A percentile compares a stretch with the other conserved stretches of the same genome.
phyloP scores from a whole-genome alignment of 53 echinoderm and acorn worm species.

The Astropecten irregularis region DNA sequence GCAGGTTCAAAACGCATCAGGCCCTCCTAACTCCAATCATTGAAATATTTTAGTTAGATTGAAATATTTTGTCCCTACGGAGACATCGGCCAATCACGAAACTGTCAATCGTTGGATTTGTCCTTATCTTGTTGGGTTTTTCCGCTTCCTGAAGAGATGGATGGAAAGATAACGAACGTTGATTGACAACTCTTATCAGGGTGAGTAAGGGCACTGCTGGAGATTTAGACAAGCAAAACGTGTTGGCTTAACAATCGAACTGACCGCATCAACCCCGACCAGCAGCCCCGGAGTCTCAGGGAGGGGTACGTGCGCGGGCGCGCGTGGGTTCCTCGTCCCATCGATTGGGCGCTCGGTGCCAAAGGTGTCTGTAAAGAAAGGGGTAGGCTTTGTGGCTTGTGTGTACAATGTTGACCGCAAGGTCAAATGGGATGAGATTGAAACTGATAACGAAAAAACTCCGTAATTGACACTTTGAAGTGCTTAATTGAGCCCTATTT shows the following conservation, averaged over 20 bases:
- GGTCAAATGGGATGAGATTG: constrained; percentile 19
- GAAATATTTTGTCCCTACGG: too few relatives aligned
- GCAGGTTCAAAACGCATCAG: too few relatives aligned
- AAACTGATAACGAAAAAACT: neutral
- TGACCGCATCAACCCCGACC: neutral
- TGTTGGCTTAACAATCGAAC: constrained; percentile 7
- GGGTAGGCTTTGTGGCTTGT: neutral
- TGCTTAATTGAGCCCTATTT: too few relatives aligned
- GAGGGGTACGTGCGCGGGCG: constrained; percentile 17
- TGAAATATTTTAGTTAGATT: too few relatives aligned
- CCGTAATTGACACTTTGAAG: constrained; percentile 29
- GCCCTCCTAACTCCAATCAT: too few relatives aligned
- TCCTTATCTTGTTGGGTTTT: too few relatives aligned
- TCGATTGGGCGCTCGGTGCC: neutral
- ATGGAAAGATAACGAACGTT: too few relatives aligned
- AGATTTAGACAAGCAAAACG: constrained; percentile 23
- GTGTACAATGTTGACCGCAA: constrained; percentile 1
- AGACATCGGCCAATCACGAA: too few relatives aligned
- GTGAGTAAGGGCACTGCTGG: constrained; percentile 11
- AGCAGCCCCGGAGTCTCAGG: neutral
- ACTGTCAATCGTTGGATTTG: too few relatives aligned
- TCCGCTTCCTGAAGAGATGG: too few relatives aligned
- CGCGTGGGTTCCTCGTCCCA: neutral
- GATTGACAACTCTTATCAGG: constrained; percentile 43
- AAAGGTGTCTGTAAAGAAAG: neutral